Evolutionary conservation across 2,888 invertebrate genomes (phyloP), one percentile per base, ranked within the genome.

Genomic region (Orthosia cruda): DNA sequence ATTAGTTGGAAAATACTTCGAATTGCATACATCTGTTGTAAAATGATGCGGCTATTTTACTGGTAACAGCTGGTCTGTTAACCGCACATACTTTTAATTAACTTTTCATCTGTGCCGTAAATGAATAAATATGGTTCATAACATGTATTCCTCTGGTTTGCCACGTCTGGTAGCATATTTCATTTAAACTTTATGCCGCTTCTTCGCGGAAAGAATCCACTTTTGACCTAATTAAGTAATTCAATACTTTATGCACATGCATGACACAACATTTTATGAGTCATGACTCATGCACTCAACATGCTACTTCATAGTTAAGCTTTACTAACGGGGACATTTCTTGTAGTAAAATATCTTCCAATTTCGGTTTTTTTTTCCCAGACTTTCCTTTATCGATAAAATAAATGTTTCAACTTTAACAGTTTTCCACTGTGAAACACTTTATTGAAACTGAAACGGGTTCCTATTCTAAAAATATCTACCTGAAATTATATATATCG

Each of bases 221-320:
- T n/a, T 55, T 71, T 75, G 77, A 80, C 80, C 75, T 85, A 84
- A 87, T 85, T 78, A 83, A 75, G 76, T 86, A 86, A 81, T 78
- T 77, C 65, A 78, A 89, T 89, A 88, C 87, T 87, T 83, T 81
- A 86, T 77, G 81, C 83, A 77, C 79, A 81, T 81, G 79, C 79
- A 81, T 81, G 79, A 79, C 83, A 86, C 75, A 68, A 71, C 65
- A 82, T 69, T 72, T 79, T 84, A 80, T 89, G 89, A 89, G 67
- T 87, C 86, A 80, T 89, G 89, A 89, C 66, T 87, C 86, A 89
- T 72, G 45, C 69, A 52, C 45, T 67, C 16, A 45, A 23, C 26
- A 26, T 55, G 11, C 11, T 26, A 50, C 16, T 76, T 79, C 62
- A 71, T 62, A 63, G 68, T 64, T n/a, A 58, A 32, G 18, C 16